Base-by-base conservation (phyloP, 2,888 invertebrate genomes). In the Acrocyrtus sp. region DNA sequence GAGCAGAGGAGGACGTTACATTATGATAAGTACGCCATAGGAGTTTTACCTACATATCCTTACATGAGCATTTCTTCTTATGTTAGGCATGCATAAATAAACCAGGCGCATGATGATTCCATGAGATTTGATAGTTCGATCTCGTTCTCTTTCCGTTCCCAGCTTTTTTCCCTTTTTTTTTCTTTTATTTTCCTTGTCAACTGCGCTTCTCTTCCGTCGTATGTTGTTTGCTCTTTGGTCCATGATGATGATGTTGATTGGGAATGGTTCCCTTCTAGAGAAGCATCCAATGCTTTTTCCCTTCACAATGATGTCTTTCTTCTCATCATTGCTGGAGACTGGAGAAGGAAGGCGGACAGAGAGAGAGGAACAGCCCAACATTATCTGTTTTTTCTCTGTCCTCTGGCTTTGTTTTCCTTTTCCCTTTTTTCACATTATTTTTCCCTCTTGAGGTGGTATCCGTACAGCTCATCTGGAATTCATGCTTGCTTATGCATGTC, bases 41-140 rank as follows among this genome's bases (percentile, higher is more conserved):
- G n/a, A n/a, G n/a, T n/a, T n/a, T n/a, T n/a, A n/a, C n/a, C n/a
- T n/a, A n/a, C n/a, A n/a, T n/a, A n/a, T n/a, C n/a, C n/a, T n/a
- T n/a, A n/a, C n/a, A n/a, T n/a, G n/a, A n/a, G 26, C n/a, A 48
- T 4, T 15, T 21, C 5, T 45, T 45, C 10, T 45, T 45, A 17
- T 45, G 10, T 45, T n/a, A n/a, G n/a, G n/a, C 45, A 6, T 45
- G n/a, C 45, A n/a, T n/a, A 45, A 45, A 45, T 17, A 15, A 45
- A 48, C 48, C 27, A 51, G 8, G 27, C 51, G 27, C 51, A 51
- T 21, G 34, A 22, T 3, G 6, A 29, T 58, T 58, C 39, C 29
- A 43, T 54, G 54, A 54, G 65, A 65, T 54, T 54, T 54, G 65
- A 45, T 65, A 34, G 54, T 22, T 54, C 34, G 17, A 47, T 47